phyloP scores from a whole-genome alignment of 2,888 invertebrate species.

The Dryobotodes eremita region DNA sequence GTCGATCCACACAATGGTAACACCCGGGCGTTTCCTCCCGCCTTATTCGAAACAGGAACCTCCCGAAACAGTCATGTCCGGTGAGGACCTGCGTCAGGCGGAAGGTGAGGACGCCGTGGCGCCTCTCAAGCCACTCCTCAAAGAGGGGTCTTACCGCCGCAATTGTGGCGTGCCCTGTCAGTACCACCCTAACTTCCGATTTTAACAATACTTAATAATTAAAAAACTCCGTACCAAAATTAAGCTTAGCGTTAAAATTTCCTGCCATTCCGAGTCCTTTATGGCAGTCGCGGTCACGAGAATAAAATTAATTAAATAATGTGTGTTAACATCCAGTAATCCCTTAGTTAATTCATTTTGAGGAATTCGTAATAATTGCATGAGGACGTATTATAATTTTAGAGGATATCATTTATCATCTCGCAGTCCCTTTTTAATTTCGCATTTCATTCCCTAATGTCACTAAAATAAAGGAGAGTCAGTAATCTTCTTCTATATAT shows the following conservation, averaged over 20 bases:
- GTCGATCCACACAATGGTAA: too few species aligned
- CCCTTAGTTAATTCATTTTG: constrained; percentile 41
- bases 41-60: too few species aligned
- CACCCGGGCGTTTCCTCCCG: too few species aligned
- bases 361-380: constrained; percentile 23
- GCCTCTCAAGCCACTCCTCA: too few species aligned
- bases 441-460: background rate
- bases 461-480: background rate
- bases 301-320: constrained; percentile 57
- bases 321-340: constrained; percentile 55
- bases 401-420: background rate
- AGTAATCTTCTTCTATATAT: background rate
- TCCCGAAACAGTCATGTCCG: too few species aligned
- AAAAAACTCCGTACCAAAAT: constrained; percentile 50
- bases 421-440: background rate
- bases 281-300: constrained; percentile 50
- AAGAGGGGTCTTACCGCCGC: too few species aligned
- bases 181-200: too few species aligned
- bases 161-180: too few species aligned
- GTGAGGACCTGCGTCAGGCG: too few species aligned
- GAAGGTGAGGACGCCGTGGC: too few species aligned
- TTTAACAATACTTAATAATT: constrained; percentile 33
- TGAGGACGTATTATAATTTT: constrained; percentile 15
- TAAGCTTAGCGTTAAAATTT: constrained; percentile 42
- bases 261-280: constrained; percentile 27